Conservation (phyloP, 2,797 vertebrate genomes). For the Catharus ustulatus region DNA sequence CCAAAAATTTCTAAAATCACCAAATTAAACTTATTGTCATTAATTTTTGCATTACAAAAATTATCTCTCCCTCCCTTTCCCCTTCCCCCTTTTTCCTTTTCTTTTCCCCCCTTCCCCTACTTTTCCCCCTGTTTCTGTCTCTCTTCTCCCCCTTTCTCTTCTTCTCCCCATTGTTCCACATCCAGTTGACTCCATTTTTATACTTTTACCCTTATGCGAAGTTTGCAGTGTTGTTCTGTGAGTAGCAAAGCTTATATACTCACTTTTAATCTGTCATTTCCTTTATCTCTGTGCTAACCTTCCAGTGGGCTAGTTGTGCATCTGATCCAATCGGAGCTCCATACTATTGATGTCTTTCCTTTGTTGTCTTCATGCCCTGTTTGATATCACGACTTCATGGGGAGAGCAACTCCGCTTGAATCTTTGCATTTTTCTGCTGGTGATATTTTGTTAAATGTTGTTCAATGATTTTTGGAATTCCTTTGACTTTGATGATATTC, state of each 20-base stretch:
- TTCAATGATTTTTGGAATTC: background rate
- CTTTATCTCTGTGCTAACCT: background rate
- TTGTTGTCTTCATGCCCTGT: background rate
- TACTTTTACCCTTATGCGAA: background rate
- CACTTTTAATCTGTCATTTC: background rate
- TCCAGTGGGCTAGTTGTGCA: background rate
- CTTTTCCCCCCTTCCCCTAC: background rate
- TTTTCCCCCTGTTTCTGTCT: background rate
- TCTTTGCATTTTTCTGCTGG: conserved; percentile 21
- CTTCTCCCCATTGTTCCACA: background rate
- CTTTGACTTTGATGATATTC: conserved; percentile 26
- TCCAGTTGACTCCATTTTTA: background rate
- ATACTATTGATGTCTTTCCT: background rate
- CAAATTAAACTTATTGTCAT: background rate
- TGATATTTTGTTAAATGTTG: conserved; percentile 31
- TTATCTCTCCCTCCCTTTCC: rapidly evolving
- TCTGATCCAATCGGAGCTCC: background rate
- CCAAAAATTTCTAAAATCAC: background rate
- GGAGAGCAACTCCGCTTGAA: background rate
- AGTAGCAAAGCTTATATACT: background rate
- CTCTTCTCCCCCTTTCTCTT: background rate
- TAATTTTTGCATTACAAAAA: background rate
- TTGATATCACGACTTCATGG: background rate
- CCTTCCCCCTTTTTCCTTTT: too few relatives aligned
- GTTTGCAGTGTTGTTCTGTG: background rate